Conservation (phyloP, 1,140 invertebrate genomes). For the Brachionus manjavacas region DNA sequence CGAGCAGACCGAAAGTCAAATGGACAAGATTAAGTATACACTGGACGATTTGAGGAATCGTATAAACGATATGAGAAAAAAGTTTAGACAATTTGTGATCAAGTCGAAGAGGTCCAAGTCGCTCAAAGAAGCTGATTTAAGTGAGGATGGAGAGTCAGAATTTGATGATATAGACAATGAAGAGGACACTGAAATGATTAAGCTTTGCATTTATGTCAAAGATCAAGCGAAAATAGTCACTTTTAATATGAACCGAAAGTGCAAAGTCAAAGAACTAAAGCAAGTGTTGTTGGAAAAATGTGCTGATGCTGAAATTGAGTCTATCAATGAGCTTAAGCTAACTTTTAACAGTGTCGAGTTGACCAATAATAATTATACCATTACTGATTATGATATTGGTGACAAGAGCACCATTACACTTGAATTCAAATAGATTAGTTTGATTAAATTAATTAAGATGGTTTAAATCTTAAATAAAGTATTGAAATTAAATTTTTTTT, state of each 20-base stretch:
- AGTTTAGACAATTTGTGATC: slow-evolving; percentile 37
- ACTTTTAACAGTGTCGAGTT: slow-evolving; percentile 5
- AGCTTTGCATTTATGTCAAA: slow-evolving; percentile 37
- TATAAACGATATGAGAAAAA: slow-evolving; percentile 39
- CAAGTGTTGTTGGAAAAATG: slow-evolving; percentile 23
- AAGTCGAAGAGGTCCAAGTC: slow-evolving; percentile 8
- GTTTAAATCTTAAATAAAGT: not conserved
- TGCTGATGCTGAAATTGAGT: slow-evolving; percentile 1
- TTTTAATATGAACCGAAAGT: slow-evolving; percentile 19
- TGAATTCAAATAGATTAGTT: not conserved
- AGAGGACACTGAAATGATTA: not conserved
- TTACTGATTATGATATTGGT: slow-evolving; percentile 9
- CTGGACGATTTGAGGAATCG: slow-evolving; percentile 31
- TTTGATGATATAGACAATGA: slow-evolving; percentile 4
- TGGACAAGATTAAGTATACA: slow-evolving; percentile 39
- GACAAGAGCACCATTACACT: slow-evolving; percentile 38
- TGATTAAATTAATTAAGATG: not conserved
- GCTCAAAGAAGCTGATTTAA: not conserved
- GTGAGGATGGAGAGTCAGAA: not conserved
- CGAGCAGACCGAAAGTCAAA: slow-evolving; percentile 29
- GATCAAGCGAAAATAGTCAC: slow-evolving; percentile 1
- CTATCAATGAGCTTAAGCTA: not conserved
- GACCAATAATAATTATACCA: slow-evolving; percentile 4
- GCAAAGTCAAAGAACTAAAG: slow-evolving; percentile 26
- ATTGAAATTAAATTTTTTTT: not conserved